These are phyloP conservation scores for Halisarca cf. caerulea DNA, from an alignment of 37 sponge, comb jelly and placozoan genomes.

Conservation along the genomic window DNA sequence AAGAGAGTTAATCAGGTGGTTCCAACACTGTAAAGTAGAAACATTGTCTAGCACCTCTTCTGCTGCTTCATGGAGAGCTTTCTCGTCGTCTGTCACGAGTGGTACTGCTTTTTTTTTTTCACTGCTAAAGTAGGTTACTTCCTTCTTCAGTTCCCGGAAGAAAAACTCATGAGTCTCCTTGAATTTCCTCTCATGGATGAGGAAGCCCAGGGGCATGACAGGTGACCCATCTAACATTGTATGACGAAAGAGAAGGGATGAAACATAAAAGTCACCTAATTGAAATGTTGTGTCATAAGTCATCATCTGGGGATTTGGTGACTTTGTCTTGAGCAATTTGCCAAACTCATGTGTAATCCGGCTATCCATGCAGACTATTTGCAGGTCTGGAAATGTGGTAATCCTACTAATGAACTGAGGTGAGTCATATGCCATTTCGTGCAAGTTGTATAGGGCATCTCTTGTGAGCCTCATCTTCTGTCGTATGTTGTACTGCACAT, in stretches of 20 bases:
- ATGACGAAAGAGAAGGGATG: constrained; percentile 35
- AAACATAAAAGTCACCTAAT: constrained; percentile 53
- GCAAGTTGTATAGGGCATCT: too few species aligned
- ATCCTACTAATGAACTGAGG: constrained; percentile 36
- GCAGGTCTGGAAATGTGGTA: constrained; percentile 48
- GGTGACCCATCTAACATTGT: constrained; percentile 25
- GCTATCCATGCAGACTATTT: constrained; percentile 4
- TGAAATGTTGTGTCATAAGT: constrained; percentile 53
- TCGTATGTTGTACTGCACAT: too few species aligned
- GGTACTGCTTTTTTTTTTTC: not conserved
- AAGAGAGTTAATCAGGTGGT: constrained; percentile 26
- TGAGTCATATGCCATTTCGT: too few species aligned
- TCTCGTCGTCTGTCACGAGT: constrained; percentile 38
- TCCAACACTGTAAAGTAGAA: constrained; percentile 30
- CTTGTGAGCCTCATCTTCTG: too few species aligned
- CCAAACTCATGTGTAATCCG: constrained; percentile 20
- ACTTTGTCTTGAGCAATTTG: constrained; percentile 3
- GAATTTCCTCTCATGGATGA: not conserved
- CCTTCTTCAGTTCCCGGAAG: not conserved
- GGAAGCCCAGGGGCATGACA: constrained; percentile 5
- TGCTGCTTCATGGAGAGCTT: constrained; percentile 5
- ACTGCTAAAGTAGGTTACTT: not conserved
- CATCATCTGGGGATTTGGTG: constrained; percentile 15
- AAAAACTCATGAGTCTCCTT: constrained; percentile 1
- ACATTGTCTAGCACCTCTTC: not conserved